Evolutionary conservation across 2,797 vertebrate genomes (phyloP), one percentile per base, ranked within the genome.

Genomic region (Chrosomus eos): DNA sequence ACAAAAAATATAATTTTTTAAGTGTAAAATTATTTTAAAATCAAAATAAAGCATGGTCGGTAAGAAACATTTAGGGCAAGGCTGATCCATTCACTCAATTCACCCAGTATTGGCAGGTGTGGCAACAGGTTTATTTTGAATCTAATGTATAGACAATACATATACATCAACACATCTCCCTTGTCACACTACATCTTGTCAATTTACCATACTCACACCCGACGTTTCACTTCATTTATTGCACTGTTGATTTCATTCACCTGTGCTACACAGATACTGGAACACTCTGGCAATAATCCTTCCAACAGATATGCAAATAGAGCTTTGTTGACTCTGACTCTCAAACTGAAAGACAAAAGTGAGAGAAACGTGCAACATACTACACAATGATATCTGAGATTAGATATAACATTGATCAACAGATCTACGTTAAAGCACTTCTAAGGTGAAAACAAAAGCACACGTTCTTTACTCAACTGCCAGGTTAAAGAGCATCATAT

Each of bases 391-490:
- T 11, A 18, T 55, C 16, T 4, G 33, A 60, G 38, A 66, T 66
- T 28, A 31, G 28, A 72, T 60, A 45, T 28, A 18, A 62, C 68
- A 82, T 72, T 33, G 13, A 82, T 28, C 31, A 53, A 31, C 45
- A 82, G 31, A 73, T 66, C 43, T 48, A 72, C 8, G 2, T 43
- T 43, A 72, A 81, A 70, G 48, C 33, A 58, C 33, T 48, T 71
- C 48, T 60, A 82, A 38, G 43, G 31, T 75, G 58, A 2, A 82
- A 82, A 82, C 58, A 75, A 82, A 51, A 48, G 26, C 58, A 64
- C 21, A 33, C 13, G 9, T 28, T 82, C 71, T 26, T 62, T 66
- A 38, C 58, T 21, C 71, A 48, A 38, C 23, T 8, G 43, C 21
- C 80, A 58, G n/a, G 67, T 81, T 71, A 11, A 81, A 81, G 38